These are phyloP conservation scores for Oryctolagus cuniculus DNA, from an alignment of 2,113 vertebrate genomes.

Conservation along the genomic window DNA sequence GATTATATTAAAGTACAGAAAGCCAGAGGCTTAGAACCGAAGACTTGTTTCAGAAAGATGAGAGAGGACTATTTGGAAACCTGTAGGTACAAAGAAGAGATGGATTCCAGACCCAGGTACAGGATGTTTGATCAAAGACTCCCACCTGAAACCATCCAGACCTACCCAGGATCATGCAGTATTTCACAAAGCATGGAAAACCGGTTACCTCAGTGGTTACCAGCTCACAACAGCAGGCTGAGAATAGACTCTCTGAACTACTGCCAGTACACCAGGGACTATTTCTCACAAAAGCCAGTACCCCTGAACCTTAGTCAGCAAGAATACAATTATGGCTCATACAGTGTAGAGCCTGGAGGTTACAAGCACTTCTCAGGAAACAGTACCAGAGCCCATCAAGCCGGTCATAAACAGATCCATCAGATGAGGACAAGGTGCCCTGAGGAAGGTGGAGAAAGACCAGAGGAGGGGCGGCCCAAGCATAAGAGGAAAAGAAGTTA, in stretches of 20 bases:
- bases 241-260: conserved; percentile 29
- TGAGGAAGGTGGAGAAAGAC: conserved; percentile 64
- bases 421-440: conserved; percentile 60
- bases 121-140: conserved; percentile 58
- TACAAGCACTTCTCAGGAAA: conserved; percentile 75
- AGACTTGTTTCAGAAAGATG: conserved; percentile 80
- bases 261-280: not conserved
- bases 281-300: conserved; percentile 61
- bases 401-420: conserved; percentile 72
- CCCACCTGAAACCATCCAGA: conserved; percentile 43
- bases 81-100: conserved; percentile 67
- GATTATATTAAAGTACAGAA: conserved; percentile 92
- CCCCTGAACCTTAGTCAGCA: conserved; percentile 46
- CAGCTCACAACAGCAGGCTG: conserved; percentile 51
- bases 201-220: not conserved
- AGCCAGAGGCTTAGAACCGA: conserved; percentile 87
- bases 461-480: conserved; percentile 68
- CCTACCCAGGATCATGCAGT: conserved; percentile 39
- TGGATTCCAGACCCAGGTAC: not conserved
- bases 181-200: conserved; percentile 59
- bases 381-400: conserved; percentile 67
- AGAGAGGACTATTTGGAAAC: conserved; percentile 71
- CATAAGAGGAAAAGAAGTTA: conserved; percentile 70
- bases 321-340: conserved; percentile 69
- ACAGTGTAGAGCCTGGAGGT: conserved; percentile 77